A percentile compares a stretch with the other conserved stretches of the same genome.
Evolutionary conservation across 2,113 vertebrate species (phyloP).

Genomic region (Taurulus bubalis): DNA sequence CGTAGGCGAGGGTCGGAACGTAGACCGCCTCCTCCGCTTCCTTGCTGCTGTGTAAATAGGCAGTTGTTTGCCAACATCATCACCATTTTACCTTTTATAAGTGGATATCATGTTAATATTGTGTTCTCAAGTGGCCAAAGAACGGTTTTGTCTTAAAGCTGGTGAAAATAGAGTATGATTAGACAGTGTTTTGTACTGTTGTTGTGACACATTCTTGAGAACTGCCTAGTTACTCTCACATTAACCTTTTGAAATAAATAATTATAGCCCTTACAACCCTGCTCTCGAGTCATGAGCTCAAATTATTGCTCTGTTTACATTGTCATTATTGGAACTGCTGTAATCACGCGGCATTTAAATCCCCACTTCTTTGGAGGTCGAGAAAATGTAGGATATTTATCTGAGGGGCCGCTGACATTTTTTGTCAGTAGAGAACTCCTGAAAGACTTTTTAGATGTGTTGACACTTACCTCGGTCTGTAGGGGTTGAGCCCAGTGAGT

Average conservation of each 20-base stretch:
- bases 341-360: slow-evolving; percentile 22
- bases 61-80: not conserved
- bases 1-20: not conserved
- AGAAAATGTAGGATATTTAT: not conserved
- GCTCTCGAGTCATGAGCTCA: slow-evolving; percentile 29
- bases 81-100: not conserved
- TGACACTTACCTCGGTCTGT: slow-evolving; percentile 24
- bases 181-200: not conserved
- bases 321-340: slow-evolving; percentile 1
- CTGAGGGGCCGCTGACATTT: not conserved
- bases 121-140: not conserved
- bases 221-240: slow-evolving; percentile 23
- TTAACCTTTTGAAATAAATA: slow-evolving; percentile 61
- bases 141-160: not conserved
- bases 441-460: slow-evolving; percentile 47
- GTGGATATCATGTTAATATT: not conserved
- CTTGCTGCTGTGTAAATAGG: not conserved
- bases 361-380: slow-evolving; percentile 1
- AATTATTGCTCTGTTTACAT: slow-evolving; percentile 29
- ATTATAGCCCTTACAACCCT: slow-evolving; percentile 22
- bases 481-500: slow-evolving; percentile 35
- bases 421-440: slow-evolving; percentile 22
- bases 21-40: not conserved
- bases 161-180: not conserved
- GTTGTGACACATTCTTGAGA: slow-evolving; percentile 13